phyloP scores from a whole-genome alignment of 1,140 invertebrate species.

The Drosophila pallidifrons region DNA sequence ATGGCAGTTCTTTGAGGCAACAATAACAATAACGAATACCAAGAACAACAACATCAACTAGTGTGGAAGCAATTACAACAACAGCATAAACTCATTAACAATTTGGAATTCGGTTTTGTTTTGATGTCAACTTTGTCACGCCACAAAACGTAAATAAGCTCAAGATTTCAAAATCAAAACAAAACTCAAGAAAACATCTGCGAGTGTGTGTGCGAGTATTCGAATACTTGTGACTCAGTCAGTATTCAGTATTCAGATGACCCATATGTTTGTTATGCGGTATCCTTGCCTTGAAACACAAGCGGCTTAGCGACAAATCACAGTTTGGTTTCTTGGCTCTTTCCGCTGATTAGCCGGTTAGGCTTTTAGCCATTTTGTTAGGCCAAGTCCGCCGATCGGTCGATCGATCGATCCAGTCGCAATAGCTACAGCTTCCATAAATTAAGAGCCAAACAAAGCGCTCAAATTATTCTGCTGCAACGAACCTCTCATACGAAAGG shows the following conservation, averaged over 20 bases:
- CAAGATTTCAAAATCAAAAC: constrained; percentile 76
- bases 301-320: constrained; percentile 1
- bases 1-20: constrained; percentile 34
- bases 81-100: constrained; percentile 73
- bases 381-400: neutral
- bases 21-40: constrained; percentile 4
- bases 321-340: constrained; percentile 11
- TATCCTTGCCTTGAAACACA: constrained; percentile 72
- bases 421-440: constrained; percentile 52
- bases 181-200: constrained; percentile 52
- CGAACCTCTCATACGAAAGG: constrained; percentile 41
- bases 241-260: constrained; percentile 6
- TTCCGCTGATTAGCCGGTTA: constrained; percentile 10
- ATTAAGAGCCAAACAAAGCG: constrained; percentile 66
- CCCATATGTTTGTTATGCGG: constrained; percentile 14
- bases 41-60: neutral
- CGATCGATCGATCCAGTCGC: constrained; percentile 14
- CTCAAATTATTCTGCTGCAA: constrained; percentile 78
- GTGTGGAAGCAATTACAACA: constrained; percentile 25
- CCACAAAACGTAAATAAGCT: constrained; percentile 56
- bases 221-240: constrained; percentile 4
- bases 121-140: constrained; percentile 65
- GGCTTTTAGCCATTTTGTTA: neutral
- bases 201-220: constrained; percentile 7
- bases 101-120: constrained; percentile 37